Conservation (phyloP, 2,888 invertebrate genomes). For the Mythimna loreyi region DNA sequence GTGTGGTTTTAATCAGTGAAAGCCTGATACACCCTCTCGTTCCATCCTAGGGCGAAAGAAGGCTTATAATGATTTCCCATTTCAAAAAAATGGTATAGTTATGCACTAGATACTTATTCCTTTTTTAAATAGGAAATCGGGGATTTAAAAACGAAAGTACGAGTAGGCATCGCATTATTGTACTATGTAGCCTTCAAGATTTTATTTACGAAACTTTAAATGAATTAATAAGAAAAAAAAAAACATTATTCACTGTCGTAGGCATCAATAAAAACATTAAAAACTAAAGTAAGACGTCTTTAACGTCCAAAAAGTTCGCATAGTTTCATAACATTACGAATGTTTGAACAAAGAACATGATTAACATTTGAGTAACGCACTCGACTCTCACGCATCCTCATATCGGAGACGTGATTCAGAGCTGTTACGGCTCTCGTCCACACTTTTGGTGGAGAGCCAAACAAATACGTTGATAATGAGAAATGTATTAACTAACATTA, state of each 20-base stretch:
- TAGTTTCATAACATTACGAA: constrained; percentile 38
- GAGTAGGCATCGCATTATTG: no score
- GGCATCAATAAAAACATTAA: neutral
- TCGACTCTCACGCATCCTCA: constrained; percentile 41
- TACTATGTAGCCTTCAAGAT: no score
- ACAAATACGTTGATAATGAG: constrained; percentile 20
- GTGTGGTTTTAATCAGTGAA: no score
- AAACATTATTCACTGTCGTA: neutral
- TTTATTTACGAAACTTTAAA: no score
- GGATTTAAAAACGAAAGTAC: no score
- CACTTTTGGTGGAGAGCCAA: constrained; percentile 56
- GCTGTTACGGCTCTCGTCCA: constrained; percentile 10
- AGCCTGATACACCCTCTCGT: no score
- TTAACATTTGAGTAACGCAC: constrained; percentile 33
- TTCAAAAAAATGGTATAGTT: no score
- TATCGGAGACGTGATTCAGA: constrained; percentile 52
- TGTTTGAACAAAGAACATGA: constrained; percentile 51
- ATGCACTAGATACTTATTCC: no score
- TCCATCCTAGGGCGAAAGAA: no score
- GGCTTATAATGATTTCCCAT: no score
- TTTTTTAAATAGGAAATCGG: no score
- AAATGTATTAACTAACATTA: constrained; percentile 34
- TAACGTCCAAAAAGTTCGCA: neutral
- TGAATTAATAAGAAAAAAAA: neutral
- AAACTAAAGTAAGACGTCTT: constrained; percentile 1